A percentile compares a stretch with the other conserved stretches of the same genome.
Conservation (phyloP, 2,888 invertebrate genomes). For the Rambutsinella grinnellia region DNA sequence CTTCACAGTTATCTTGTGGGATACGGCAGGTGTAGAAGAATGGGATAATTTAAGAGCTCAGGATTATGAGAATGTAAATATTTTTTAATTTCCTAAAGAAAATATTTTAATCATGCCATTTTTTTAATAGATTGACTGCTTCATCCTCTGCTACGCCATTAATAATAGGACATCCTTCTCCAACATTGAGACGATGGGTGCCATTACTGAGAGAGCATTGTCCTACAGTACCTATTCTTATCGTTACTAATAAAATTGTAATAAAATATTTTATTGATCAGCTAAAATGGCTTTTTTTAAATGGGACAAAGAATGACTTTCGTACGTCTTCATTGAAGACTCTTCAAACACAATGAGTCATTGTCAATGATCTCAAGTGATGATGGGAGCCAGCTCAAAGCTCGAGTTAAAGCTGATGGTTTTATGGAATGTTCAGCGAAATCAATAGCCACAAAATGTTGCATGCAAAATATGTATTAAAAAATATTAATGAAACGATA, state of each 20-base stretch:
- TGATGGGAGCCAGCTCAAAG: constrained; percentile 81
- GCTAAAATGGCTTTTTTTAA: too few species aligned
- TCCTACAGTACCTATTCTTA: constrained; percentile 82
- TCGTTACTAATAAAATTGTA: constrained; percentile 81
- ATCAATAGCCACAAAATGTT: constrained; percentile 79
- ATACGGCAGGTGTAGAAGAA: constrained; percentile 91
- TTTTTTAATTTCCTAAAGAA: too few species aligned
- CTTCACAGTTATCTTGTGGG: constrained; percentile 76
- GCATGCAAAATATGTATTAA: too few species aligned
- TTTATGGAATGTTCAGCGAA: constrained; percentile 89
- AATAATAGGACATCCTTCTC: constrained; percentile 83
- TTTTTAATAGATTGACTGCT: constrained; percentile 92
- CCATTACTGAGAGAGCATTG: constrained; percentile 87
- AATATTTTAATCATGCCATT: too few species aligned
- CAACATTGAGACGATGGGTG: constrained; percentile 86
- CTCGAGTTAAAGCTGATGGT: constrained; percentile 78
- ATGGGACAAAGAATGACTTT: too few species aligned
- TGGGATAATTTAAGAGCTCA: constrained; percentile 89
- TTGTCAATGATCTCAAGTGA: constrained; percentile 53
- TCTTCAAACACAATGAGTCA: too few species aligned
- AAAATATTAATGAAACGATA: too few species aligned
- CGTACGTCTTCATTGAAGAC: too few species aligned
- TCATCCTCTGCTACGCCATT: constrained; percentile 88
- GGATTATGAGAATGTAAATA: constrained; percentile 87
- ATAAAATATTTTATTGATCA: too few species aligned